Evolutionary conservation across 2,113 vertebrate species (phyloP), one percentile per base, ranked within the genome.

Genomic region (Cariama cristata): DNA sequence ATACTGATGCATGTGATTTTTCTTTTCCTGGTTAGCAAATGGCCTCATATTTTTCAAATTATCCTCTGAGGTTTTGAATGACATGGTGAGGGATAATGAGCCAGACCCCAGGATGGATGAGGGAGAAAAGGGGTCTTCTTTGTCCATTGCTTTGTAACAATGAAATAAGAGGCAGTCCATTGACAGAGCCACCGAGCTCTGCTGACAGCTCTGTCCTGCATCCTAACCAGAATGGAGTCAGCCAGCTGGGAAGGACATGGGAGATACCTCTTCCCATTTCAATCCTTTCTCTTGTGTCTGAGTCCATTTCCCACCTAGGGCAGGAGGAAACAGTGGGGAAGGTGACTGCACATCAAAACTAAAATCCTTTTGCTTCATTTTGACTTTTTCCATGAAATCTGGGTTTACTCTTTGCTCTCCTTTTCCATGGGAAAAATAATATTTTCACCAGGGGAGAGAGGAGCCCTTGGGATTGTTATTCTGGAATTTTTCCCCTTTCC

Each of bases 1-100:
- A 94, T 69, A 75, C 55, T 0, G 0, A 80, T 9, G 9, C 49
- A 47, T 40, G 42, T 8, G 1, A 90, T 96, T 95, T 95, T 94
- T 95, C 96, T 97, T 95, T 56, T 76, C 11, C 89, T 73, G 32
- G 77, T 90, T 94, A 88, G 67, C 67, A 94, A 94, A 96, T 93
- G 63, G 55, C 79, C 71, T 88, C 81, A 50, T 95, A 94, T 76
- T 91, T 95, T 93, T 95, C 87, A 95, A 27, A 95, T 94, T 93
- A 91, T 80, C 74, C 62, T 93, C 66, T 58, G 59, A 96, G 71
- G 67, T 94, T 96, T 74, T 96, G 81, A 91, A 85, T 86, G 68
- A 82, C 18, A 13, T 28, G 32, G 69, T 60, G 28, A 84, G 32
- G 62, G 38, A 91, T 90, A 93, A 93, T 73, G 68, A 91, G 86